Base-by-base conservation (phyloP, 2,888 invertebrate species). In the Acrobeloides nanus region DNA sequence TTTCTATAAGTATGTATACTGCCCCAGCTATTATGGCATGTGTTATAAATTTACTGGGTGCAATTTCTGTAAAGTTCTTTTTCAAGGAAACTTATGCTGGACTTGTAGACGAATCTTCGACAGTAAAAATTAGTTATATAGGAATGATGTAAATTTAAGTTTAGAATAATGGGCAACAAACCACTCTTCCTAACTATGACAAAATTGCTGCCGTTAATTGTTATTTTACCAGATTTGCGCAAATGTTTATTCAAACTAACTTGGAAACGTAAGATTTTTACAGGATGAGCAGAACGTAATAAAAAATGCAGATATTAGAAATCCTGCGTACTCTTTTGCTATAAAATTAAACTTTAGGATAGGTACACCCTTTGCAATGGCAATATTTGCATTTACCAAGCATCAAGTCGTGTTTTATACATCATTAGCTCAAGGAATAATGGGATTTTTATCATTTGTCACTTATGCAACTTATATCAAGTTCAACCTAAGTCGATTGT, bases 361-460 rank as follows among this genome's bases (percentile, higher is more conserved):
- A 42, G 73, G 66, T 4, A 70, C 75, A 5, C 75, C 76, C 3
- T 51, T 76, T 12, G 61, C 69, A 0, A 75, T 75, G 74, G 67
- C 75, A 34, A 74, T 75, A 74, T 76, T 74, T 57, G 67, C 64
- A 4, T 76, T 75, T 75, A 66, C 64, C 1, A 71, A 72, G 40
- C 46, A 63, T 3, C 51, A 74, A 23, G 74, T 75, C 4, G 74
- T 75, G 1, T 49, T 68, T 20, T 72, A 74, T 45, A 68, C 67
- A 34, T 75, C 76, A 3, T 49, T 74, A 2, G 65, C 73, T 29
- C 62, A 75, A 18, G 73, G 66, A 4, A 61, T 45, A 2, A 57
- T 62, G 38, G 49, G 54, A 5, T 15, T 38, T 5, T 64, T 72
- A 29, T 73, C 73, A 1, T 43, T 72, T 6, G 39, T 73, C 15